Evolutionary conservation across 2,113 vertebrate genomes (phyloP).

Genomic region (Nyctibius bracteatus): DNA sequence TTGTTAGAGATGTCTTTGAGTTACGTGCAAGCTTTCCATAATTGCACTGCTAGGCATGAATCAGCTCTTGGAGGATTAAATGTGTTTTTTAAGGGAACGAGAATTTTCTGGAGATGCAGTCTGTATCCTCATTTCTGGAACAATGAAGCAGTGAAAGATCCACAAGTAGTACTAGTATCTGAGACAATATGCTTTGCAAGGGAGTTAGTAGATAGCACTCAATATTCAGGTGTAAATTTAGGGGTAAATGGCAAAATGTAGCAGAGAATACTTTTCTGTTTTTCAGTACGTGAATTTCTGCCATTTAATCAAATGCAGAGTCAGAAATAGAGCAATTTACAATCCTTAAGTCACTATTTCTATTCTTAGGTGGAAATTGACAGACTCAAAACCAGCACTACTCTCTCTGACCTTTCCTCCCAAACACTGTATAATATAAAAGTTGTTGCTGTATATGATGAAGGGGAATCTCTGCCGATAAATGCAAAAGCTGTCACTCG

Average conservation of each 20-base stretch:
- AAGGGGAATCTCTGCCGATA: conserved; percentile 77
- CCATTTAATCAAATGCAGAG: not conserved
- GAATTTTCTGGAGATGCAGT: not conserved
- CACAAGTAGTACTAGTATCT: not conserved
- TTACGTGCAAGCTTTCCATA: not conserved
- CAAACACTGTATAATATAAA: conserved; percentile 85
- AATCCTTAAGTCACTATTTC: not conserved
- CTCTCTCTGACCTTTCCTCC: conserved; percentile 81
- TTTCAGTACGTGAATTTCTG: not conserved
- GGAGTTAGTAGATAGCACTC: not conserved
- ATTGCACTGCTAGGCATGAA: not conserved
- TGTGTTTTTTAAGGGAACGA: not conserved
- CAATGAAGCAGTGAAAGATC: not conserved
- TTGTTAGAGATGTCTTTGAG: not conserved
- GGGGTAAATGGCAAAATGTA: not conserved
- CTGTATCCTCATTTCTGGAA: not conserved
- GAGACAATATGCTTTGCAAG: not conserved
- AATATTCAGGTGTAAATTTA: not conserved
- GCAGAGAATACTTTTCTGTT: not conserved
- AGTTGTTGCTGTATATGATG: conserved; percentile 83
- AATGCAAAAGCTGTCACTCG: conserved; percentile 81
- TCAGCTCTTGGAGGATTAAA: not conserved
- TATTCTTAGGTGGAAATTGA: conserved; percentile 80
- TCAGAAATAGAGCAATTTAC: not conserved
- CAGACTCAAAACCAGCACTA: conserved; percentile 74